These are phyloP conservation scores for Picathartes gymnocephalus DNA, from an alignment of 2,113 vertebrate genomes.

Conservation along the genomic window DNA sequence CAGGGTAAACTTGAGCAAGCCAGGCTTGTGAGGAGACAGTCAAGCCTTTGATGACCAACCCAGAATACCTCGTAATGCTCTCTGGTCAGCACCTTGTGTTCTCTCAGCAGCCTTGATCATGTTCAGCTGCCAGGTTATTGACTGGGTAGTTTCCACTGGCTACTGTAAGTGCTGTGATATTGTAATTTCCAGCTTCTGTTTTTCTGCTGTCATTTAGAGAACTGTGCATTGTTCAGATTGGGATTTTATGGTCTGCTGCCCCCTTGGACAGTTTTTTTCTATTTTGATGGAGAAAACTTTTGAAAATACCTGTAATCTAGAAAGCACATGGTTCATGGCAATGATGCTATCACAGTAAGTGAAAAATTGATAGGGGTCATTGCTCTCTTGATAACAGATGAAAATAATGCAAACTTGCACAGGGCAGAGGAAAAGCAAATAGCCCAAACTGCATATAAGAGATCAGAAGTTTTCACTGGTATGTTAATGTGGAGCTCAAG, in stretches of 20 bases:
- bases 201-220: slow-evolving; percentile 54
- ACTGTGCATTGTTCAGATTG: slow-evolving; percentile 54
- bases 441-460: not conserved
- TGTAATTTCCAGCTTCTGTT: slow-evolving; percentile 48
- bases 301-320: slow-evolving; percentile 54
- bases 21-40: not conserved
- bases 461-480: not conserved
- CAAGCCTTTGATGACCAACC: not conserved
- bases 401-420: not conserved
- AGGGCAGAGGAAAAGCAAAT: not conserved
- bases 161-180: slow-evolving; percentile 23
- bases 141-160: slow-evolving; percentile 38
- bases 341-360: not conserved
- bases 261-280: slow-evolving; percentile 25
- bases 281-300: slow-evolving; percentile 42
- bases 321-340: not conserved
- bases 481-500: not conserved
- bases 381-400: not conserved
- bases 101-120: slow-evolving; percentile 11
- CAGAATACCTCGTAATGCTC: not conserved
- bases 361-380: slow-evolving; percentile 22
- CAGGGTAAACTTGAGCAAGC: not conserved
- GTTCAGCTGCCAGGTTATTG: slow-evolving; percentile 54
- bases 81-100: slow-evolving; percentile 28
- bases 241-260: slow-evolving; percentile 64